Percentiles rank a stretch among this genome's conserved stretches.
These are phyloP conservation scores for Phrynocephalus vlangalii DNA, from an alignment of 2,797 vertebrate genomes.

Conservation along the genomic window DNA sequence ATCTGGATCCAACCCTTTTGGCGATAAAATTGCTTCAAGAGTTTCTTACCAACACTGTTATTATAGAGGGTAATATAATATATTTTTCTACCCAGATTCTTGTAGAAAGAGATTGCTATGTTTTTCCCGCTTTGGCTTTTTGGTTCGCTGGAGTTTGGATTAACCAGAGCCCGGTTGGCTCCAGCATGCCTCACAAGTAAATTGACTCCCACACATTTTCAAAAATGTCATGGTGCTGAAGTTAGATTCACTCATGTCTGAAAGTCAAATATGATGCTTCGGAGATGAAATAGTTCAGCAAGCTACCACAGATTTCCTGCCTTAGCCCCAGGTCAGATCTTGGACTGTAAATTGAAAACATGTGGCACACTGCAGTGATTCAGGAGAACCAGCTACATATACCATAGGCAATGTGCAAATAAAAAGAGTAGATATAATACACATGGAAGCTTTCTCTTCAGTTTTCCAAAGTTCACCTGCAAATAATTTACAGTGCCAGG, in stretches of 20 bases:
- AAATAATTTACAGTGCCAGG: background rate
- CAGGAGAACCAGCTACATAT: background rate
- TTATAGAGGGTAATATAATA: background rate
- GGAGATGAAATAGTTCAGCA: constrained; percentile 1
- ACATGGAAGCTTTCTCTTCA: background rate
- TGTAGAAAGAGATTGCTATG: background rate
- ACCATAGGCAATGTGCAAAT: background rate
- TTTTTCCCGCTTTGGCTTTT: background rate
- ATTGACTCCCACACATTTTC: constrained; percentile 31
- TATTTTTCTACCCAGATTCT: background rate
- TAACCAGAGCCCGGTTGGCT: background rate
- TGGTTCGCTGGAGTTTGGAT: constrained; percentile 31
- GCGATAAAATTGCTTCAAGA: background rate
- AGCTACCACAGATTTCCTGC: constrained; percentile 26
- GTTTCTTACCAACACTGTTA: background rate
- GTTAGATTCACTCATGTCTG: constrained; percentile 31
- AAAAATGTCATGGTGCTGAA: background rate
- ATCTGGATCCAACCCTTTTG: background rate
- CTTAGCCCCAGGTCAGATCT: background rate
- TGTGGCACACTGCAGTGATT: fast-evolving
- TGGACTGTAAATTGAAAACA: fast-evolving
- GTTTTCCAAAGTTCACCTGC: background rate
- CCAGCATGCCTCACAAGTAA: constrained; percentile 22
- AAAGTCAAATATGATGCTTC: constrained; percentile 36
- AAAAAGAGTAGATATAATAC: background rate